Percentiles rank a stretch among this genome's conserved stretches.
Evolutionary conservation across 2,797 vertebrate species (phyloP).

Genomic region (Sphenopsis melanotis): DNA sequence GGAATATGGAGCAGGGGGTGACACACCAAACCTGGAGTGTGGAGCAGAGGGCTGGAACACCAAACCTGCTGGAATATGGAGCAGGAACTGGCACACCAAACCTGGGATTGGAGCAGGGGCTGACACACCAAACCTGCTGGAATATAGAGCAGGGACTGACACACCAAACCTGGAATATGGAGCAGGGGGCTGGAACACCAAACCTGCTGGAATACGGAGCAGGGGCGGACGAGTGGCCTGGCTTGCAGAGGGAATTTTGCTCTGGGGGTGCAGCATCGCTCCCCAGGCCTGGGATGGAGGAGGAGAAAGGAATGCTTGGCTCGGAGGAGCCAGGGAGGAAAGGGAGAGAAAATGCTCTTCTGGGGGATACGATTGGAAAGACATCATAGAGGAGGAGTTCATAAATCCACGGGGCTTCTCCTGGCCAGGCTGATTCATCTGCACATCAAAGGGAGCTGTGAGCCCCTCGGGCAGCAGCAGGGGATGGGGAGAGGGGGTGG

Average conservation of each 20-base stretch:
- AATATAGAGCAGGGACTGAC: not conserved
- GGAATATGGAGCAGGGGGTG: not conserved
- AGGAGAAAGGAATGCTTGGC: conserved; percentile 51
- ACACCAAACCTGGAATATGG: no score
- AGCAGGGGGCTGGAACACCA: not conserved
- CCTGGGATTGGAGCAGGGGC: not conserved
- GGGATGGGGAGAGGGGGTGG: not conserved
- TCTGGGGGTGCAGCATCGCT: accelerated
- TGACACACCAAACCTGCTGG: not conserved
- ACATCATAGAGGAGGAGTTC: conserved; percentile 54
- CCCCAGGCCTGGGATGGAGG: not conserved
- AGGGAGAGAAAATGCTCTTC: conserved; percentile 24
- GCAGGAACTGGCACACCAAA: not conserved
- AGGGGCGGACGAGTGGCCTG: not conserved
- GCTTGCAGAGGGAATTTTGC: not conserved
- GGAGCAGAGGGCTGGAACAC: no score
- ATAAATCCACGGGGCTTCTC: conserved; percentile 49
- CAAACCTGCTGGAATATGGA: not conserved
- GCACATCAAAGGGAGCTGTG: conserved; percentile 12
- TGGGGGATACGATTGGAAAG: conserved; percentile 54
- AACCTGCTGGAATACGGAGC: not conserved
- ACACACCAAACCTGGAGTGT: not conserved
- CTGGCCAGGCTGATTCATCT: conserved; percentile 4
- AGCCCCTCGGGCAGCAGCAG: not conserved
- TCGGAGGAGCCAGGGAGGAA: not conserved